Conservation (phyloP, 2,113 vertebrate species). For the Pangasianodon gigas region DNA sequence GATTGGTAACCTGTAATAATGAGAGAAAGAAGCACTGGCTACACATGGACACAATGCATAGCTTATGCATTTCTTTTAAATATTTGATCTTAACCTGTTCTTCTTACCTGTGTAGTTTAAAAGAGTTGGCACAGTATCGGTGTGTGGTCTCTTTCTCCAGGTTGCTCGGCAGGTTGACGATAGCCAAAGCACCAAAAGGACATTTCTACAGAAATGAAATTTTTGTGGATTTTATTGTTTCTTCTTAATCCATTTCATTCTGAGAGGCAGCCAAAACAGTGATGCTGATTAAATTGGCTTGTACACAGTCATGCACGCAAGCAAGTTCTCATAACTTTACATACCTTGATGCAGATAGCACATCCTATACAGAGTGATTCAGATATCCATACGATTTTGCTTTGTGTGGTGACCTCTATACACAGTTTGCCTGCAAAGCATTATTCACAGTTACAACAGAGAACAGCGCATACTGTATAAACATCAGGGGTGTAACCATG, state of each 20-base stretch:
- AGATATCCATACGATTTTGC: conserved; percentile 96
- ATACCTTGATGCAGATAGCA: conserved; percentile 98
- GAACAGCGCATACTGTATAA: background rate
- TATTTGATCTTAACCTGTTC: background rate
- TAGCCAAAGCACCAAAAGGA: conserved; percentile 94
- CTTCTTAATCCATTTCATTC: background rate
- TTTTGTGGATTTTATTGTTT: background rate
- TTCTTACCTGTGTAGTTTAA: conserved; percentile 93
- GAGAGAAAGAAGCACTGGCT: background rate
- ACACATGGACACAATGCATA: background rate
- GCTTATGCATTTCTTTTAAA: background rate
- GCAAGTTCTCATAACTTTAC: background rate
- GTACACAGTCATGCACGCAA: background rate
- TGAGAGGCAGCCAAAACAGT: background rate
- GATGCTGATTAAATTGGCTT: background rate
- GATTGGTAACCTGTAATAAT: conserved; percentile 84
- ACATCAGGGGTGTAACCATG: background rate
- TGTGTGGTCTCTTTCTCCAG: conserved; percentile 98
- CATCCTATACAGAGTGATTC: conserved; percentile 98
- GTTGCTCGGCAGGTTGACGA: conserved; percentile 98
- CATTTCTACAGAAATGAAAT: conserved; percentile 84
- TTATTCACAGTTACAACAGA: background rate
- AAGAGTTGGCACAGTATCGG: conserved; percentile 98
- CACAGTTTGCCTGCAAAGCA: conserved; percentile 86
- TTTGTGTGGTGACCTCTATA: conserved; percentile 90